Conservation (phyloP, 1,140 invertebrate species). For the Aethina tumida region DNA sequence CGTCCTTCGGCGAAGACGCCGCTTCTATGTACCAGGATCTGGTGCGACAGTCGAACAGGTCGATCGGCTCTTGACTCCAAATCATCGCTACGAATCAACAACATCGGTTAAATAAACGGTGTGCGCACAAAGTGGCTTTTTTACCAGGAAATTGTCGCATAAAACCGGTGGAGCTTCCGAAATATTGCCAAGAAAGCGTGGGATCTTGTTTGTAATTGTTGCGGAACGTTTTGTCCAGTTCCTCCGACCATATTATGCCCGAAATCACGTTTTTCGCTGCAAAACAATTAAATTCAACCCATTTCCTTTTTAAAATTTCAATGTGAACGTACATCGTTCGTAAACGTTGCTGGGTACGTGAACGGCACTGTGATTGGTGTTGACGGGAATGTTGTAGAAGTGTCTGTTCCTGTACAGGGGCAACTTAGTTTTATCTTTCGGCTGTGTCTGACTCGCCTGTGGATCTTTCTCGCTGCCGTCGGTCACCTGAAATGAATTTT, state of each 20-base stretch:
- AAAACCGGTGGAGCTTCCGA: constrained; percentile 90
- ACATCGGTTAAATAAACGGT: constrained; percentile 1
- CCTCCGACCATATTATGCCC: constrained; percentile 72
- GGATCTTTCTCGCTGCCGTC: constrained; percentile 26
- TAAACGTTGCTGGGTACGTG: constrained; percentile 95
- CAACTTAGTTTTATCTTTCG: constrained; percentile 39
- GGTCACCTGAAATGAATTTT: constrained; percentile 17
- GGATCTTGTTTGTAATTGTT: constrained; percentile 82
- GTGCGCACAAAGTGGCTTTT: not conserved
- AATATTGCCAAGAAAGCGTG: constrained; percentile 92
- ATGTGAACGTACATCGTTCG: constrained; percentile 65
- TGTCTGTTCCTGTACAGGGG: constrained; percentile 57
- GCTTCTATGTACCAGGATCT: constrained; percentile 86
- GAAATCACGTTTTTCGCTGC: constrained; percentile 53
- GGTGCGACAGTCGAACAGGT: constrained; percentile 74
- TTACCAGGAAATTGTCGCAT: constrained; percentile 88
- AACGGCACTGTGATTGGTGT: constrained; percentile 76
- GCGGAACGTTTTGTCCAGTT: constrained; percentile 77
- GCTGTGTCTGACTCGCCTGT: constrained; percentile 37
- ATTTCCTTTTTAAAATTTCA: not conserved
- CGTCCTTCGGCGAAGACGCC: constrained; percentile 81
- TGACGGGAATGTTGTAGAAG: constrained; percentile 73
- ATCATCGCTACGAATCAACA: constrained; percentile 28
- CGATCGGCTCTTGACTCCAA: constrained; percentile 41
- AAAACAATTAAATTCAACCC: constrained; percentile 21